These are phyloP conservation scores for Pygocentrus nattereri DNA, from an alignment of 2,797 vertebrate species.

Conservation along the genomic window DNA sequence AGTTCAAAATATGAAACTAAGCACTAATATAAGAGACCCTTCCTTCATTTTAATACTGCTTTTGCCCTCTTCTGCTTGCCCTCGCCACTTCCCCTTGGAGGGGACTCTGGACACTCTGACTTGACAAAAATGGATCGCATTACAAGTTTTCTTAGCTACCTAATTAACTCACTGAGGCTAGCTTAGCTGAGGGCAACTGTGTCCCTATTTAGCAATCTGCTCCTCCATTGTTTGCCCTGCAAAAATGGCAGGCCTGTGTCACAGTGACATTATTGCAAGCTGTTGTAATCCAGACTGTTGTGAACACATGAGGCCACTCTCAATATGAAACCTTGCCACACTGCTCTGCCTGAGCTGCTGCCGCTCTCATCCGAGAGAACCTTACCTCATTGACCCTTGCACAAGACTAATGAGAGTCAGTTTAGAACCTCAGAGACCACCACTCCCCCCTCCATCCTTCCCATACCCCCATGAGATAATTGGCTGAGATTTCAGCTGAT, in stretches of 20 bases:
- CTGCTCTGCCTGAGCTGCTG: slow-evolving; percentile 29
- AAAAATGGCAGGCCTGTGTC: neutral
- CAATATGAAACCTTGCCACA: slow-evolving; percentile 8
- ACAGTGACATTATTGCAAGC: neutral
- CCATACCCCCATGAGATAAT: slow-evolving; percentile 64
- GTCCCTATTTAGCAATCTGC: neutral
- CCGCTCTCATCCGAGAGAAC: slow-evolving; percentile 41
- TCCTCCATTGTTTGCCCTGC: neutral
- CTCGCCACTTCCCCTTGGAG: no score
- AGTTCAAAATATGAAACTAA: no score
- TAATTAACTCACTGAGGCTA: neutral
- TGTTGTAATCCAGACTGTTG: neutral
- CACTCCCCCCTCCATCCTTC: slow-evolving; percentile 30
- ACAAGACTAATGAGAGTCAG: slow-evolving; percentile 62
- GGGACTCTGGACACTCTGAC: neutral
- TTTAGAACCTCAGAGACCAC: slow-evolving; percentile 33
- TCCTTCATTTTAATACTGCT: no score
- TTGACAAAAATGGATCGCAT: neutral
- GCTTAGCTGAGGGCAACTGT: neutral
- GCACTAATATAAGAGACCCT: no score
- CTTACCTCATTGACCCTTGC: slow-evolving; percentile 54
- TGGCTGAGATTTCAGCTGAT: slow-evolving; percentile 79
- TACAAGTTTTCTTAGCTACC: neutral
- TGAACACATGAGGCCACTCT: neutral
- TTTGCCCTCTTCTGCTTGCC: no score